These are phyloP conservation scores for Drosophila sordidapex DNA, from an alignment of 2,888 invertebrate genomes.

Conservation along the genomic window DNA sequence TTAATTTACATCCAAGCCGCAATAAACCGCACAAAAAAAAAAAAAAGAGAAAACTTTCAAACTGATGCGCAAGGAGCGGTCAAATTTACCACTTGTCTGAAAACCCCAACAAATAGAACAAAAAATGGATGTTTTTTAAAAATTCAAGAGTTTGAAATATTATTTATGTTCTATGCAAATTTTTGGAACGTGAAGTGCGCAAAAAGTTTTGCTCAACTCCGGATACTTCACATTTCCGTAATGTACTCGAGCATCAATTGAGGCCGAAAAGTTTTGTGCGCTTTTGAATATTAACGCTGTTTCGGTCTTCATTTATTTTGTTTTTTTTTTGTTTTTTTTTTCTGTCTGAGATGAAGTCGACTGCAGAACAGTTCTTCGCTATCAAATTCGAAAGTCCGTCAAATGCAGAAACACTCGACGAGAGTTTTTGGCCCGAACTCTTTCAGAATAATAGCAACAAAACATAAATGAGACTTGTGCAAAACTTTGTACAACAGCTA, in stretches of 20 bases:
- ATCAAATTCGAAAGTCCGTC: conserved; percentile 64
- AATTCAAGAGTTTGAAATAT: conserved; percentile 40
- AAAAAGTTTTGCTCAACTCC: conserved; percentile 49
- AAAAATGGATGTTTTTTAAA: conserved; percentile 14
- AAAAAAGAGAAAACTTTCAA: not conserved
- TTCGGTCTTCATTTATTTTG: conserved; percentile 16
- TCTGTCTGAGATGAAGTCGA: conserved; percentile 32
- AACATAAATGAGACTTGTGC: conserved; percentile 34
- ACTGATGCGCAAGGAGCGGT: conserved; percentile 8
- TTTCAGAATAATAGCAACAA: conserved; percentile 20
- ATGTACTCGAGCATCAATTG: conserved; percentile 33
- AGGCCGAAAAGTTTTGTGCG: conserved; percentile 49
- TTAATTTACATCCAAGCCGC: conserved; percentile 49
- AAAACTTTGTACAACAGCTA: conserved; percentile 46
- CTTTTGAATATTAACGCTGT: conserved; percentile 56
- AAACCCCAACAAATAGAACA: conserved; percentile 8
- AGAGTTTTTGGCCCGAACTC: conserved; percentile 20
- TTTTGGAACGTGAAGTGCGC: conserved; percentile 38
- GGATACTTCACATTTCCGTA: conserved; percentile 61
- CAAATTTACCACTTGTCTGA: conserved; percentile 31
- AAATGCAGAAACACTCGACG: conserved; percentile 49
- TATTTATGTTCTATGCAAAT: conserved; percentile 46
- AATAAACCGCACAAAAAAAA: conserved; percentile 6
- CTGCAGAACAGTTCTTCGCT: conserved; percentile 33
- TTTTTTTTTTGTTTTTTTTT: conserved; percentile 1